A percentile compares a stretch with the other conserved stretches of the same genome.
Conservation (phyloP, 2,113 vertebrate genomes). For the Eidolon helvum region DNA sequence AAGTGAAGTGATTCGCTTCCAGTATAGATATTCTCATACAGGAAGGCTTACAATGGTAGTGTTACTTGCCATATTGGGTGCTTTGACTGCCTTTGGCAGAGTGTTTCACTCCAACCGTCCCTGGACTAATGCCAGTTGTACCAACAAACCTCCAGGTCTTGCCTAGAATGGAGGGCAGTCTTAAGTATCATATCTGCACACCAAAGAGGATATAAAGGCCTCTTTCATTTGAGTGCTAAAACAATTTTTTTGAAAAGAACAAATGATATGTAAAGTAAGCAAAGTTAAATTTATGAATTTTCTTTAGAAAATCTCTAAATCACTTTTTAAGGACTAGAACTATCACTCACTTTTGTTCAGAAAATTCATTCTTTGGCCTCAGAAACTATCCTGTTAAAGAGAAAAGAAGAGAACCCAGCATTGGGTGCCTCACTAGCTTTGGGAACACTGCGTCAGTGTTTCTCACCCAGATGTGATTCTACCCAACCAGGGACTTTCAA, state of each 20-base stretch:
- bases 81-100: slow-evolving; percentile 58
- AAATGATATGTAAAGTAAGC: not conserved
- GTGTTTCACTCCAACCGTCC: slow-evolving; percentile 36
- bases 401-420: not conserved
- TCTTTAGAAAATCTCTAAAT: not conserved
- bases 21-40: not conserved
- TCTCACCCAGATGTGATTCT: not conserved
- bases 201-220: slow-evolving; percentile 69
- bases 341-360: not conserved
- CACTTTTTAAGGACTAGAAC: not conserved
- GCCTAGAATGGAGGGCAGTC: slow-evolving; percentile 64
- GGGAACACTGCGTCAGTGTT: not conserved
- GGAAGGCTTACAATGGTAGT: not conserved
- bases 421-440: not conserved
- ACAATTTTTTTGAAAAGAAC: slow-evolving; percentile 35
- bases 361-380: not conserved
- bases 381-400: not conserved
- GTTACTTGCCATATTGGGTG: not conserved
- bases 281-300: slow-evolving; percentile 16
- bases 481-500: not conserved
- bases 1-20: slow-evolving; percentile 56
- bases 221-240: slow-evolving; percentile 65
- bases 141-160: slow-evolving; percentile 51
- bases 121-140: slow-evolving; percentile 51
- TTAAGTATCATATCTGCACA: slow-evolving; percentile 72